These are phyloP conservation scores for Elmis aenea DNA, from an alignment of 2,888 invertebrate species.

Conservation along the genomic window DNA sequence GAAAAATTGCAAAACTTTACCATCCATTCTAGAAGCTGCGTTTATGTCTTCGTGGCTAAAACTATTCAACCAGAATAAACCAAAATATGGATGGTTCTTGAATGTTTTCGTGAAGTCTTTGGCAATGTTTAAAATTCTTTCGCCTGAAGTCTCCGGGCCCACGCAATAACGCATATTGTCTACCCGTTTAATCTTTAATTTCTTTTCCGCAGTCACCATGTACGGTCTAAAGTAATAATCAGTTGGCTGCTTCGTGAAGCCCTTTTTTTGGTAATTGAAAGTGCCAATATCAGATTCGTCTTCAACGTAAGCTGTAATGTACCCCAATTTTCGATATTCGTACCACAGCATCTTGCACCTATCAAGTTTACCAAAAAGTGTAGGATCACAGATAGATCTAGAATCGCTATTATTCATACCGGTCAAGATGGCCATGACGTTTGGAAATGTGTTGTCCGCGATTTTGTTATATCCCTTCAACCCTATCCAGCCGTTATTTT, in stretches of 20 bases:
- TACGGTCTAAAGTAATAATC: conserved; percentile 79
- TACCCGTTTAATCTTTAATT: conserved; percentile 33
- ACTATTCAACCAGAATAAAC: conserved; percentile 77
- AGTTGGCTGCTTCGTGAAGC: conserved; percentile 69
- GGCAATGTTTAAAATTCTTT: conserved; percentile 66
- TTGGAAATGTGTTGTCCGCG: conserved; percentile 87
- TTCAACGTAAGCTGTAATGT: conserved; percentile 76
- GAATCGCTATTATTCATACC: conserved; percentile 54
- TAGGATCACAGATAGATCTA: conserved; percentile 51
- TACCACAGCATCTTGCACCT: conserved; percentile 76
- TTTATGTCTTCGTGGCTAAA: conserved; percentile 70
- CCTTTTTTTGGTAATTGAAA: conserved; percentile 67
- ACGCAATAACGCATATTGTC: conserved; percentile 47
- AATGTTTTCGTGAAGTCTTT: conserved; percentile 62
- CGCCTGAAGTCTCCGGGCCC: conserved; percentile 59
- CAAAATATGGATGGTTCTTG: conserved; percentile 61
- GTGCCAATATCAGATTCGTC: conserved; percentile 69
- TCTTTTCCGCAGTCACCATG: conserved; percentile 60
- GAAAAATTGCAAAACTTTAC: conserved; percentile 56
- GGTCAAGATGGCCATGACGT: conserved; percentile 78
- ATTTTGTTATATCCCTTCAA: conserved; percentile 55
- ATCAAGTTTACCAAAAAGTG: conserved; percentile 55
- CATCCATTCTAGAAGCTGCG: conserved; percentile 64
- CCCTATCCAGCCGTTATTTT: conserved; percentile 47
- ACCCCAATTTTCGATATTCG: conserved; percentile 63